A percentile compares a stretch with the other conserved stretches of the same genome.
Evolutionary conservation across 2,888 invertebrate genomes (phyloP).

Genomic region (Unio delphinus): DNA sequence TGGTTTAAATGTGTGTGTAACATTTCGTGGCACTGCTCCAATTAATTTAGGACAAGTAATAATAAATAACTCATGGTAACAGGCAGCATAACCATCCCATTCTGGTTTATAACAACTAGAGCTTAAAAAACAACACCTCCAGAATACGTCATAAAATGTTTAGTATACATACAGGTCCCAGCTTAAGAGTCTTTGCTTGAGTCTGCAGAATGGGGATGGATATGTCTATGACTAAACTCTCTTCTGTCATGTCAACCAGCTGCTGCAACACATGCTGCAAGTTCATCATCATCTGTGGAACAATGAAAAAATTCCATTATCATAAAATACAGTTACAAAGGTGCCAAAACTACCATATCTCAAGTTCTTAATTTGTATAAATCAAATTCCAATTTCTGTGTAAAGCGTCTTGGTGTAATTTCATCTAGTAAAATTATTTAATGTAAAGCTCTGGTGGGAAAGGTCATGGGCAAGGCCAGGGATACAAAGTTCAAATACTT

Average conservation of each 20-base stretch:
- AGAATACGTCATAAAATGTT: neutral
- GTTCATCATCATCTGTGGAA: conserved; percentile 38
- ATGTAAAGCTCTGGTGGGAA: too few species aligned
- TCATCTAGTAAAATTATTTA: too few species aligned
- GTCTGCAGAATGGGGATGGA: conserved; percentile 31
- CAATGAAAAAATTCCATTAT: conserved; percentile 1
- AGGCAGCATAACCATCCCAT: neutral
- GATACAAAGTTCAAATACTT: too few species aligned
- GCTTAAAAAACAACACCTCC: too few species aligned
- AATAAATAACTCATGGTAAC: too few species aligned
- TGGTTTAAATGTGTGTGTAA: too few species aligned
- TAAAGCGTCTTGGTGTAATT: too few species aligned
- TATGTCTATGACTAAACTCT: conserved; percentile 13
- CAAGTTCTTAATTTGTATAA: neutral
- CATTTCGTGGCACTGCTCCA: too few species aligned
- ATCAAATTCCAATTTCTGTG: neutral
- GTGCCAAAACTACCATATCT: neutral
- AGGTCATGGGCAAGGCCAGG: too few species aligned
- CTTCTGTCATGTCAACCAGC: conserved; percentile 15
- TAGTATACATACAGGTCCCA: conserved; percentile 22
- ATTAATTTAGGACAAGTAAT: too few species aligned
- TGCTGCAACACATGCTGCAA: conserved; percentile 28
- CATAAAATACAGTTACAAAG: neutral
- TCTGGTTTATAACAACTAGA: neutral
- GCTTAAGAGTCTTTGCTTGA: conserved; percentile 30